These are phyloP conservation scores for Caenorhabditis wallacei DNA, from an alignment of 2,888 invertebrate species.

Conservation along the genomic window DNA sequence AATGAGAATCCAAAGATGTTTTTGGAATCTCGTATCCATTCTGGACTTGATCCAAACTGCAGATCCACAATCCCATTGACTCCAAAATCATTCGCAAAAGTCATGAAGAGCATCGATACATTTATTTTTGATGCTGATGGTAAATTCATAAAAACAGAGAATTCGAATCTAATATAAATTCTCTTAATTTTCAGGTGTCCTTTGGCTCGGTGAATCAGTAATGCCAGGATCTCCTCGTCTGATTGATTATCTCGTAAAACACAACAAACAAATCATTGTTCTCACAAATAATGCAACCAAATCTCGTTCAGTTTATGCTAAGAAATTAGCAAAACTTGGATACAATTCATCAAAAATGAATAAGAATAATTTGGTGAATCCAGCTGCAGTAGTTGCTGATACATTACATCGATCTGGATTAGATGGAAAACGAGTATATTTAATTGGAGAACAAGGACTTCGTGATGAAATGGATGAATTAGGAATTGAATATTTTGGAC, in stretches of 20 bases:
- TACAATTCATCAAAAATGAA: conserved; percentile 85
- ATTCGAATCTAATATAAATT: neutral
- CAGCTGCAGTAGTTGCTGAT: conserved; percentile 82
- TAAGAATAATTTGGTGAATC: conserved; percentile 80
- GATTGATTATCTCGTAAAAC: conserved; percentile 74
- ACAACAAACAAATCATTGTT: conserved; percentile 85
- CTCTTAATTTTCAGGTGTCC: conserved; percentile 74
- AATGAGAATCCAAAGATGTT: conserved; percentile 25
- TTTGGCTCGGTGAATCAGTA: conserved; percentile 80
- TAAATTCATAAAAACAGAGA: conserved; percentile 43
- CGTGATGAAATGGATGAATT: conserved; percentile 90
- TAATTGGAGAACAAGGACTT: conserved; percentile 91
- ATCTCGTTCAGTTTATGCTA: conserved; percentile 88
- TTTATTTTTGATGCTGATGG: conserved; percentile 83
- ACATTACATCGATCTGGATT: conserved; percentile 74
- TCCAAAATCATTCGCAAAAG: conserved; percentile 65
- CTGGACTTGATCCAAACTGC: conserved; percentile 53
- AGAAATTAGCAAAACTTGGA: conserved; percentile 89
- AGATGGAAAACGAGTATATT: conserved; percentile 85
- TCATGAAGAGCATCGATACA: conserved; percentile 79
- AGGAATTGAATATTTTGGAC: conserved; percentile 86
- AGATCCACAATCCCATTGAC: conserved; percentile 54
- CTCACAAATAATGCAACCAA: conserved; percentile 95
- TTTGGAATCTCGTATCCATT: conserved; percentile 40
- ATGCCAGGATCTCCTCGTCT: conserved; percentile 79